Base-by-base conservation (phyloP, 1,140 invertebrate species). In the Drosophila nasuta region DNA sequence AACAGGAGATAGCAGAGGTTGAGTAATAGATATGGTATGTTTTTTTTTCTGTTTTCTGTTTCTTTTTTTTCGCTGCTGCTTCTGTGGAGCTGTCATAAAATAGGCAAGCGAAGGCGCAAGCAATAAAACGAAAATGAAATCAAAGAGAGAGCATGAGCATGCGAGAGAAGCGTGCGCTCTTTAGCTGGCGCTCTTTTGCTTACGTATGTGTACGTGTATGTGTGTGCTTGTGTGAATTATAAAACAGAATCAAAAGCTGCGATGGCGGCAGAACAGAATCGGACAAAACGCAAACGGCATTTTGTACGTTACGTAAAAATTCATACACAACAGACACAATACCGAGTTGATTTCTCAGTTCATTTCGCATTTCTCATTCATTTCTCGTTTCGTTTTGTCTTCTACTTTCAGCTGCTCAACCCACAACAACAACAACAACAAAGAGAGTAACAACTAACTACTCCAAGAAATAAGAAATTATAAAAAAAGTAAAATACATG, bases 241-340 rank as follows among this genome's bases (percentile, higher is more conserved):
- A 89, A 89, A 89, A 89, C 85, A 89, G 85, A 89, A 89, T 89
- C 85, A 89, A 89, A 89, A 89, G 81, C 86, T 81, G 81, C 75
- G 64, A 62, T 63, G 70, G 59, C 66, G 59, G 59, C 77, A 81
- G 81, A 83, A 85, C 77, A 80, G 81, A 83, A 83, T 83, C 81
- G 60, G 62, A 66, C 72, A 82, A 65, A 58, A 59, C 62, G 33
- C 54, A 60, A 73, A 74, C 70, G 70, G 70, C 75, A 77, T 77
- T 74, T 77, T 68, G 52, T 63, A 76, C 62, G 74, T 76, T 76
- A 76, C 74, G 74, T 76, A 76, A 76, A 76, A 72, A 76, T 59
- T 76, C 8, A 62, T 52, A 75, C 51, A 65, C 54, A 30, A 11
- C 8, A n/a, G 8, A 10, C 10, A 10, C 10, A 11, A 28, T 28